Percentiles rank a stretch among this genome's conserved stretches.
phyloP scores from a whole-genome alignment of 2,888 invertebrate genomes.

The Pseudococcus jackbeardsleyi region DNA sequence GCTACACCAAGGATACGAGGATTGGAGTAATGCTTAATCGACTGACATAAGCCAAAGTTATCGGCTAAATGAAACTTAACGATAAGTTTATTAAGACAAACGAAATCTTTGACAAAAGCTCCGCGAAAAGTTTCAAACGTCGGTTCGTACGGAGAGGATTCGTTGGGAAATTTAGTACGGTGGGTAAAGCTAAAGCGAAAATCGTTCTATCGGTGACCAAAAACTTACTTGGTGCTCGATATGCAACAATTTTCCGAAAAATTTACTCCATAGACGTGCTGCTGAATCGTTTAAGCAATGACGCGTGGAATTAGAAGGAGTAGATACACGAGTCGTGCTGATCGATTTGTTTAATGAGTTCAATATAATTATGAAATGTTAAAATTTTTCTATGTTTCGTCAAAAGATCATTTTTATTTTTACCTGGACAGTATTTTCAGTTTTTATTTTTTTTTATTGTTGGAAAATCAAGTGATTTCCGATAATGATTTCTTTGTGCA shows the following conservation, averaged over 20 bases:
- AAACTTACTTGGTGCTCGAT: background rate
- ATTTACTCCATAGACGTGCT: background rate
- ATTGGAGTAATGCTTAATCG: conserved; percentile 1
- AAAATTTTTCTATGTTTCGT: background rate
- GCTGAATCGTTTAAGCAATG: background rate
- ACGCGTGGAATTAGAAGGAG: background rate
- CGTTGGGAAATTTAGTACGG: background rate
- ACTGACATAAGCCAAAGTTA: conserved; percentile 43
- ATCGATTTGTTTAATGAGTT: background rate
- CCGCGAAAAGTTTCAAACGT: background rate
- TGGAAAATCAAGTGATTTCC: no score
- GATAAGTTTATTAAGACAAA: conserved; percentile 28
- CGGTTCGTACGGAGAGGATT: background rate
- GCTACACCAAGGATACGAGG: background rate
- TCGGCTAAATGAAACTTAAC: conserved; percentile 42
- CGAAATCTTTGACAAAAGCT: background rate
- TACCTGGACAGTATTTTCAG: no score
- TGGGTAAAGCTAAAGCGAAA: background rate
- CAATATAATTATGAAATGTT: no score
- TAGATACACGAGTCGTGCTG: background rate
- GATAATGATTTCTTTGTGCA: no score
- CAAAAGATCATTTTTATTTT: background rate
- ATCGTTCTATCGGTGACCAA: conserved; percentile 3
- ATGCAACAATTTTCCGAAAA: background rate
- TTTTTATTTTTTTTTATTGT: no score